Evolutionary conservation across 2,888 invertebrate genomes (phyloP).

Genomic region (Alsophila aescularia): DNA sequence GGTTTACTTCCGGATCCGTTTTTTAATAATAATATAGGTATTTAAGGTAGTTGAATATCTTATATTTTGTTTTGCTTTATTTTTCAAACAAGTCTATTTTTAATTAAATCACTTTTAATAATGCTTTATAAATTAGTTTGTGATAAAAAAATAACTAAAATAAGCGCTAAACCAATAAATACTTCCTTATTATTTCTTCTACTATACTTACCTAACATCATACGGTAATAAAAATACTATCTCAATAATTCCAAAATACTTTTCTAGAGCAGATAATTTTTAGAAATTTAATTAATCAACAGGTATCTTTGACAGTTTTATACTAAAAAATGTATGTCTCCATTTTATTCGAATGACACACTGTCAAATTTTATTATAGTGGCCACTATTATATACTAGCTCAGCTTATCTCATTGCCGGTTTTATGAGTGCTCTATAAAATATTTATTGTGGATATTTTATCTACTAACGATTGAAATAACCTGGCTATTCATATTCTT

Average conservation of each 20-base stretch:
- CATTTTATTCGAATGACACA: slow-evolving; percentile 63
- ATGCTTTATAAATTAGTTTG: background rate
- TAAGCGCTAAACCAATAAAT: slow-evolving; percentile 11
- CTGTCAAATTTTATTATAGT: slow-evolving; percentile 75
- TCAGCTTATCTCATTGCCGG: slow-evolving; percentile 57
- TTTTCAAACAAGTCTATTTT: too few species aligned
- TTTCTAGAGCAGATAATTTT: slow-evolving; percentile 11
- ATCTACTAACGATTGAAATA: slow-evolving; percentile 73
- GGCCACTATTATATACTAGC: slow-evolving; percentile 58
- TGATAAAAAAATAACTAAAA: background rate
- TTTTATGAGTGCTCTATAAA: slow-evolving; percentile 79
- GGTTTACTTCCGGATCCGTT: slow-evolving; percentile 11
- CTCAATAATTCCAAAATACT: slow-evolving; percentile 1
- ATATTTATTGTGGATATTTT: slow-evolving; percentile 71
- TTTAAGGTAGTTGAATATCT: too few species aligned
- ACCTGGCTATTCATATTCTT: slow-evolving; percentile 71
- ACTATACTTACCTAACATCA: background rate
- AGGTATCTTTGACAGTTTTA: slow-evolving; percentile 38
- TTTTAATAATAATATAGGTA: background rate
- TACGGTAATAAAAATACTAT: slow-evolving; percentile 12
- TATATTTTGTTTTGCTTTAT: too few species aligned
- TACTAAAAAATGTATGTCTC: slow-evolving; percentile 42
- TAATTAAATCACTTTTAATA: background rate
- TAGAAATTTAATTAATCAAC: slow-evolving; percentile 35
- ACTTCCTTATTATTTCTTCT: background rate